A percentile compares a stretch with the other conserved stretches of the same genome.
These are phyloP conservation scores for Aphrocallistes beatrix DNA, from an alignment of 37 sponge, comb jelly and placozoan species.

Conservation along the genomic window DNA sequence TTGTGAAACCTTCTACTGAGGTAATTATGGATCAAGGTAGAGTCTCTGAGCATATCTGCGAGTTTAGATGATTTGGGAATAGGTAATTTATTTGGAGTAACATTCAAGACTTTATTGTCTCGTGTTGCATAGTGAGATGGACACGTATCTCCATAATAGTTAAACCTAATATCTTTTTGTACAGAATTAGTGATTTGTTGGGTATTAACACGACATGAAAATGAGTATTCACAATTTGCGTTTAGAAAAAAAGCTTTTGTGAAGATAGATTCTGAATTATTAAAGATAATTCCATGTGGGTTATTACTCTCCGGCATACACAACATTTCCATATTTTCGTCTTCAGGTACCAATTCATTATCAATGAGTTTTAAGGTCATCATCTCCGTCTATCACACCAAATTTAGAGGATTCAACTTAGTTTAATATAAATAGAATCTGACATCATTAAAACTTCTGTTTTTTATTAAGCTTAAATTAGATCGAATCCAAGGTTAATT, in stretches of 20 bases:
- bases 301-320: background rate
- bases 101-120: background rate
- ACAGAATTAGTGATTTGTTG: too few relatives aligned
- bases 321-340: background rate
- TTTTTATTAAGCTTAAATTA: too few relatives aligned
- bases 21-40: background rate
- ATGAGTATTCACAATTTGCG: background rate
- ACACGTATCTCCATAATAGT: background rate
- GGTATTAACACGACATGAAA: background rate
- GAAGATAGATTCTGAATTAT: background rate
- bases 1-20: background rate
- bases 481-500: too few relatives aligned
- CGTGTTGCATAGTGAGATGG: background rate
- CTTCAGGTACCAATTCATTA: background rate
- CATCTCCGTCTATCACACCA: too few relatives aligned
- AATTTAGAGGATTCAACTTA: too few relatives aligned
- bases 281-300: background rate
- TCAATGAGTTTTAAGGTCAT: background rate
- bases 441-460: too few relatives aligned
- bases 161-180: too few relatives aligned
- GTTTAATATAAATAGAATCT: too few relatives aligned
- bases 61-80: constrained; percentile 9
- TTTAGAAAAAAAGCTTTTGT: background rate
- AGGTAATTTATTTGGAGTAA: background rate
- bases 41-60: background rate